phyloP scores from a whole-genome alignment of 2,888 invertebrate genomes.

The Apamea anceps region DNA sequence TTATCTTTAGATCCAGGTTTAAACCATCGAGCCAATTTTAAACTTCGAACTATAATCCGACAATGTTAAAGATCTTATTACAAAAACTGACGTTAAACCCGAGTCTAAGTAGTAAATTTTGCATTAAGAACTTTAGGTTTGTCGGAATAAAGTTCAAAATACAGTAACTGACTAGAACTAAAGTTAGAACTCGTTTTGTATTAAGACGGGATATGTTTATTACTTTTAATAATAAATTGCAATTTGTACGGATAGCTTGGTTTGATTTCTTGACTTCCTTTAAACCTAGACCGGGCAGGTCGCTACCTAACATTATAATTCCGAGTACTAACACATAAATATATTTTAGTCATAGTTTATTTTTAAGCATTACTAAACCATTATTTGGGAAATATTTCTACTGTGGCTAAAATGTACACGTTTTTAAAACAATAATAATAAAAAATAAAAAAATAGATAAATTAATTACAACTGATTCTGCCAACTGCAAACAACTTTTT shows the following conservation, averaged over 20 bases:
- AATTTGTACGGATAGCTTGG: conserved; percentile 15
- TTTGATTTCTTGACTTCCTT: neutral
- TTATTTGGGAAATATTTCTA: neutral
- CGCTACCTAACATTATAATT: neutral
- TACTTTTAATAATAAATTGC: conserved; percentile 38
- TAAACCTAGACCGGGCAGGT: neutral
- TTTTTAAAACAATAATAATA: too few species aligned
- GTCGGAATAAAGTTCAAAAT: too few species aligned
- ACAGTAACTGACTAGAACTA: too few species aligned
- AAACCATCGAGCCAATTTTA: too few species aligned
- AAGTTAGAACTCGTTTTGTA: too few species aligned
- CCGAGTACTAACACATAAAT: neutral
- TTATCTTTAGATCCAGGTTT: too few species aligned
- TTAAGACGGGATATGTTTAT: neutral
- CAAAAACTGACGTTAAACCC: too few species aligned
- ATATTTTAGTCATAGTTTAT: neutral
- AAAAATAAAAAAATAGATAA: too few species aligned
- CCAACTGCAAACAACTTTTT: neutral
- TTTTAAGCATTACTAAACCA: neutral
- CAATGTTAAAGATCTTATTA: too few species aligned
- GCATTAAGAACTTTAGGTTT: too few species aligned
- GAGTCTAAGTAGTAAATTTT: too few species aligned
- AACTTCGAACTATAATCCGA: too few species aligned
- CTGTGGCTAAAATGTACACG: neutral
- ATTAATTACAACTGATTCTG: neutral